These are phyloP conservation scores for Ormyrus rosae DNA, from an alignment of 2,888 invertebrate genomes.

Conservation along the genomic window DNA sequence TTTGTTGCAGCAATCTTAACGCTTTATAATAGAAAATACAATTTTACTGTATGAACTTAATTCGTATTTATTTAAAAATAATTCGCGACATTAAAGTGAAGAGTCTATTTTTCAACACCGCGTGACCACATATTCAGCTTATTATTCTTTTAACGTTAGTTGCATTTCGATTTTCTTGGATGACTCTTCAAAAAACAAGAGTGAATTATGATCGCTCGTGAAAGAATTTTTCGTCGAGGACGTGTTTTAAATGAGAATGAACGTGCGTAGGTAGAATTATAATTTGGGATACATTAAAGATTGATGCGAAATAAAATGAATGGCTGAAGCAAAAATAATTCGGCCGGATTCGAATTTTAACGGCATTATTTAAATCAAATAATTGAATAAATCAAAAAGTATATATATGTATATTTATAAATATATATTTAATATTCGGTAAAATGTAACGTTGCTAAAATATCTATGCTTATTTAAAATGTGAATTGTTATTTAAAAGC, in stretches of 20 bases:
- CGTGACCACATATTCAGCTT: too few species aligned
- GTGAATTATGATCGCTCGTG: slow-evolving; percentile 47
- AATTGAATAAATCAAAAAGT: background rate
- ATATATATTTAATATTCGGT: too few species aligned
- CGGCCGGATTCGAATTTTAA: slow-evolving; percentile 23
- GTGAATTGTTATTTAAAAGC: too few species aligned
- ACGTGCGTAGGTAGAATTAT: slow-evolving; percentile 41
- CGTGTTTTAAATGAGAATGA: slow-evolving; percentile 40
- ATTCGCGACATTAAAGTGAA: too few species aligned
- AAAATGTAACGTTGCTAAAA: too few species aligned
- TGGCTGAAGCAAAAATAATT: slow-evolving; percentile 5
- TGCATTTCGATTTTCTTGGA: slow-evolving; percentile 43
- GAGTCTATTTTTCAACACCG: too few species aligned
- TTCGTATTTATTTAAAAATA: too few species aligned
- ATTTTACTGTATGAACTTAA: too few species aligned
- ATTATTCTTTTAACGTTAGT: too few species aligned
- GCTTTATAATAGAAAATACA: too few species aligned
- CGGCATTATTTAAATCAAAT: slow-evolving; percentile 14
- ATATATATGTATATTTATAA: background rate
- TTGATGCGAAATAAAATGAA: slow-evolving; percentile 38
- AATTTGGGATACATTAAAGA: slow-evolving; percentile 32
- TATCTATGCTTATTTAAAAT: too few species aligned
- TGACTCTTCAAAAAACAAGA: slow-evolving; percentile 40
- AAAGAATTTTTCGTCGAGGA: slow-evolving; percentile 44
- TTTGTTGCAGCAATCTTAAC: too few species aligned